Conservation (phyloP, 2,113 vertebrate species). For the Cryptomyrus ogoouensis region DNA sequence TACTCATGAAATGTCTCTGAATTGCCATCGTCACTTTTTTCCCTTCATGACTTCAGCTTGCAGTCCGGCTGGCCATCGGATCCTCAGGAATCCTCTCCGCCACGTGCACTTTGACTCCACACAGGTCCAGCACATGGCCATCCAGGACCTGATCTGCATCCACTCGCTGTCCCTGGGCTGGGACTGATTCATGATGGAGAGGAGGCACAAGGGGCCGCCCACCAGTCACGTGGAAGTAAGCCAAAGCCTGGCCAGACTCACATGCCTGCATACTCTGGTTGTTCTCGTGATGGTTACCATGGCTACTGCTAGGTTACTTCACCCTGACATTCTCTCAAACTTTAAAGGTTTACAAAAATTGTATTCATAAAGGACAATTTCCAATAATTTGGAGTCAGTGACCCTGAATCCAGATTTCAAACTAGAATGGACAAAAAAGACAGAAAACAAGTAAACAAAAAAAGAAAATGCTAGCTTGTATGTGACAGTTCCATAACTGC, state of each 20-base stretch:
- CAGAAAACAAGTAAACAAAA: not conserved
- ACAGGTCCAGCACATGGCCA: constrained; percentile 63
- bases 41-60: constrained; percentile 43
- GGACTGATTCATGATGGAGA: constrained; percentile 62
- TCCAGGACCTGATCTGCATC: constrained; percentile 66
- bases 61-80: constrained; percentile 47
- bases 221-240: constrained; percentile 64
- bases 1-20: too few species aligned
- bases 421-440: not conserved
- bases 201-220: constrained; percentile 62
- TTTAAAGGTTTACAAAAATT: not conserved
- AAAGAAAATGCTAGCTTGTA: not conserved
- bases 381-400: not conserved
- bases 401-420: not conserved
- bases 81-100: constrained; percentile 48
- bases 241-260: constrained; percentile 30
- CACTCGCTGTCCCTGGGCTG: constrained; percentile 57
- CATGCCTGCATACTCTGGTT: not conserved
- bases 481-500: not conserved
- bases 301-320: not conserved
- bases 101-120: constrained; percentile 63
- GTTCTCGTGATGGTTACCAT: not conserved
- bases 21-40: not conserved
- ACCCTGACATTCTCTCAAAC: not conserved
- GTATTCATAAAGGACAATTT: not conserved